phyloP scores from a whole-genome alignment of 2,113 vertebrate species.

The Microcebus lehilahytsara region DNA sequence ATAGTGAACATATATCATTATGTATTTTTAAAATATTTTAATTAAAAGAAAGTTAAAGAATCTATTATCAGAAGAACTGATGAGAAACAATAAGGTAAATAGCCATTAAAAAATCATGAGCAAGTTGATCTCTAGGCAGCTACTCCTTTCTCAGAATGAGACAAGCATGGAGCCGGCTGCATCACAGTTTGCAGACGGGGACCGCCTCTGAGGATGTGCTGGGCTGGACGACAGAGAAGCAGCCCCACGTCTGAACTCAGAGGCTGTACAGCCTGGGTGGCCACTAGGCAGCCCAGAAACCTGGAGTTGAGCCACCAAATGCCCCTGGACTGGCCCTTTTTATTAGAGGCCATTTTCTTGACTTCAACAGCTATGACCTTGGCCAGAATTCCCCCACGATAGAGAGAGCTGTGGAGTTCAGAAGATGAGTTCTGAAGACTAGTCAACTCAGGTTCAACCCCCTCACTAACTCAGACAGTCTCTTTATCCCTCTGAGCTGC shows the following conservation, averaged over 20 bases:
- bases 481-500: not conserved
- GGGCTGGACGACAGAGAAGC: not conserved
- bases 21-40: not conserved
- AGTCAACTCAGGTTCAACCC: not conserved
- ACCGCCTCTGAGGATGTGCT: not conserved
- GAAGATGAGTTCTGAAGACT: not conserved
- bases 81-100: constrained; percentile 39
- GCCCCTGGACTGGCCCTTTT: not conserved
- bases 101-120: constrained; percentile 60
- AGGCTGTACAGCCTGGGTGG: not conserved
- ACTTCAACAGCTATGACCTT: not conserved
- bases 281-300: not conserved
- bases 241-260: not conserved
- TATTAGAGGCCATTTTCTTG: not conserved
- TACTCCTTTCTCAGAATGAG: constrained; percentile 69
- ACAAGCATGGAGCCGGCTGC: not conserved
- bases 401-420: not conserved
- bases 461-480: not conserved
- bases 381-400: not conserved
- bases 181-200: not conserved
- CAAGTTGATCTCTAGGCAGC: constrained; percentile 47
- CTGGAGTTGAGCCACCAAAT: not conserved
- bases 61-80: not conserved
- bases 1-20: not conserved
- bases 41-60: constrained; percentile 6